These are phyloP conservation scores for Emydura subglobosa DNA, from an alignment of 2,113 vertebrate species.

Conservation along the genomic window DNA sequence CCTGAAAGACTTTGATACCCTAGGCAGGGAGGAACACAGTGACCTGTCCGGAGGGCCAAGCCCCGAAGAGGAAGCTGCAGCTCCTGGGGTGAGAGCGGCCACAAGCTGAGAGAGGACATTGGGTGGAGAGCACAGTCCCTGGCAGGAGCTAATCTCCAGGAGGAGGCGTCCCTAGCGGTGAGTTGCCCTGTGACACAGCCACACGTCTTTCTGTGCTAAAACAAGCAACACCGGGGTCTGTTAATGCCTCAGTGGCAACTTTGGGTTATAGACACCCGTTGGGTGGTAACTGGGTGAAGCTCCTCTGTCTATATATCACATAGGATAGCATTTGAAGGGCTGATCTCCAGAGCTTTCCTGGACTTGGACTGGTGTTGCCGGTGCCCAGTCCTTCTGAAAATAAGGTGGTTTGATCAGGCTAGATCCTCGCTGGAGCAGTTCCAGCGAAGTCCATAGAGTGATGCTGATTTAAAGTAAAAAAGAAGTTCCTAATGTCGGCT, in stretches of 20 bases:
- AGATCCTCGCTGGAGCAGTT: neutral
- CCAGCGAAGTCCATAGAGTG: accelerated
- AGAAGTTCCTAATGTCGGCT: neutral
- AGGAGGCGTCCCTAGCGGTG: neutral
- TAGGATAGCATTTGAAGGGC: neutral
- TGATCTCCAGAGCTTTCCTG: neutral
- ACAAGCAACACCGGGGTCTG: neutral
- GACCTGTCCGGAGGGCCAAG: neutral
- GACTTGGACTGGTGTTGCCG: neutral
- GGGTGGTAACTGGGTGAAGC: neutral
- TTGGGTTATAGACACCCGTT: neutral
- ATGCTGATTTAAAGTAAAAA: neutral
- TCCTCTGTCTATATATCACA: neutral
- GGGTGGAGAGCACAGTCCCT: neutral
- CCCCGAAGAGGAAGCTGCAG: neutral
- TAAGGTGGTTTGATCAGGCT: neutral
- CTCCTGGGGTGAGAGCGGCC: neutral
- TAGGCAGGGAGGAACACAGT: neutral
- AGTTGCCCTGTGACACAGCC: neutral
- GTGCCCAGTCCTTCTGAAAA: neutral
- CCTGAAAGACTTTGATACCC: neutral
- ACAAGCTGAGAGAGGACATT: neutral
- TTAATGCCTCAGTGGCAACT: neutral
- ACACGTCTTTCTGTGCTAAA: neutral
- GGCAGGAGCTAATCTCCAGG: neutral